Evolutionary conservation across 2,888 invertebrate genomes (phyloP).

Genomic region (Drosophila phalerata): DNA sequence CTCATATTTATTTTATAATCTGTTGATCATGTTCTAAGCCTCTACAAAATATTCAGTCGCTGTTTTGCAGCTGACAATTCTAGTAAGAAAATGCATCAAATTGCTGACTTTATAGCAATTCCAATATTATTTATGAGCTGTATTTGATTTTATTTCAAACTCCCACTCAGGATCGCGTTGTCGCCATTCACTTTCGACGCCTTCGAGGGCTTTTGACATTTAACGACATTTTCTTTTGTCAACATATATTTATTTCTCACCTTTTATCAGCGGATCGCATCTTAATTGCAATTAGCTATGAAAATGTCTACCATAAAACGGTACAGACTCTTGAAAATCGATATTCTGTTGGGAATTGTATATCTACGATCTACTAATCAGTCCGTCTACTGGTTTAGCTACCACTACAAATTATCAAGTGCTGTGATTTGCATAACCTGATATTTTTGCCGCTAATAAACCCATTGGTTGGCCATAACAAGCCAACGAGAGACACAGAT

Average conservation of each 20-base stretch:
- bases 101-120: slow-evolving; percentile 20
- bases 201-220: slow-evolving; percentile 17
- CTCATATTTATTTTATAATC: too few relatives aligned
- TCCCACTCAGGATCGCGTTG: slow-evolving; percentile 39
- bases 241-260: slow-evolving; percentile 66
- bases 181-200: slow-evolving; percentile 53
- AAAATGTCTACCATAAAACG: slow-evolving; percentile 64
- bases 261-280: slow-evolving; percentile 63
- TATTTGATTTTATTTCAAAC: slow-evolving; percentile 15
- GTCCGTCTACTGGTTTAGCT: slow-evolving; percentile 38
- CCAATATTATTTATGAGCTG: slow-evolving; percentile 48
- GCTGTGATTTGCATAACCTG: slow-evolving; percentile 63
- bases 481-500: slow-evolving; percentile 40
- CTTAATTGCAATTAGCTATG: slow-evolving; percentile 78
- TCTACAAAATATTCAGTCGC: background rate
- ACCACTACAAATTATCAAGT: slow-evolving; percentile 54
- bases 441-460: slow-evolving; percentile 58
- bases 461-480: slow-evolving; percentile 62
- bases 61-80: slow-evolving; percentile 13
- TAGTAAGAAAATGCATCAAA: slow-evolving; percentile 31
- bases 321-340: slow-evolving; percentile 24
- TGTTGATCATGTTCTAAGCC: too few relatives aligned
- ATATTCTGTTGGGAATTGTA: slow-evolving; percentile 19
- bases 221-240: slow-evolving; percentile 32
- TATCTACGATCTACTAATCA: slow-evolving; percentile 58